These are phyloP conservation scores for Pygoscelis adeliae DNA, from an alignment of 2,113 vertebrate genomes.

Conservation along the genomic window DNA sequence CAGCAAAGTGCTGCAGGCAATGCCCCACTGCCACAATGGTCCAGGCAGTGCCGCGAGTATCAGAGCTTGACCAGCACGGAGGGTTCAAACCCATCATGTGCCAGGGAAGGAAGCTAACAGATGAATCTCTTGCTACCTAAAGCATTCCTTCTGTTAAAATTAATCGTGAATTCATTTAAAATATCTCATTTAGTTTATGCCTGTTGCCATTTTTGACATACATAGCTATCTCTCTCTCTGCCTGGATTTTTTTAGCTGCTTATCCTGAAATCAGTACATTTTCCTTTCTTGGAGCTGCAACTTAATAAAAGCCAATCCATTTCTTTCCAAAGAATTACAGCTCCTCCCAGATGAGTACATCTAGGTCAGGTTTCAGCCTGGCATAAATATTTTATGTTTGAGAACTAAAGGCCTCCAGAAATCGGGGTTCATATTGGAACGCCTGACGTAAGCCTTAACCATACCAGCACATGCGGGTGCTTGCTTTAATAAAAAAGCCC, in stretches of 20 bases:
- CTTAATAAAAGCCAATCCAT: slow-evolving; percentile 43
- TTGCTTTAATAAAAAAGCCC: slow-evolving; percentile 65
- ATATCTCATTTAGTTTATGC: neutral
- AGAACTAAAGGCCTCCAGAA: neutral
- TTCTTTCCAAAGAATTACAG: slow-evolving; percentile 12
- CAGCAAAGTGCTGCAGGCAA: neutral
- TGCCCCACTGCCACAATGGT: accelerated
- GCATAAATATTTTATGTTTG: slow-evolving; percentile 41
- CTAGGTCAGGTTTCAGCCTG: slow-evolving; percentile 40
- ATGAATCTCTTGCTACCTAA: neutral
- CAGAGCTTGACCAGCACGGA: neutral
- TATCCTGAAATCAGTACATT: slow-evolving; percentile 27
- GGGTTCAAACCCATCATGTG: neutral
- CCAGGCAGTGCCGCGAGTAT: neutral
- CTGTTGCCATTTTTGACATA: neutral
- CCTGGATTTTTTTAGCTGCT: neutral
- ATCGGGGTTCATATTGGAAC: slow-evolving; percentile 6
- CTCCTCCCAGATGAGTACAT: slow-evolving; percentile 31
- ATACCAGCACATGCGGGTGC: neutral
- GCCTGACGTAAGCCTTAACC: neutral
- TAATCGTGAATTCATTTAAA: neutral
- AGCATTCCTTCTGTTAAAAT: neutral
- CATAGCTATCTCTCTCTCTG: neutral
- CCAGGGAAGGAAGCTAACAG: neutral
- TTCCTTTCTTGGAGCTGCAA: neutral